Conservation (phyloP, 2,797 vertebrate species). For the Tokudaia tokunoshimensis region DNA sequence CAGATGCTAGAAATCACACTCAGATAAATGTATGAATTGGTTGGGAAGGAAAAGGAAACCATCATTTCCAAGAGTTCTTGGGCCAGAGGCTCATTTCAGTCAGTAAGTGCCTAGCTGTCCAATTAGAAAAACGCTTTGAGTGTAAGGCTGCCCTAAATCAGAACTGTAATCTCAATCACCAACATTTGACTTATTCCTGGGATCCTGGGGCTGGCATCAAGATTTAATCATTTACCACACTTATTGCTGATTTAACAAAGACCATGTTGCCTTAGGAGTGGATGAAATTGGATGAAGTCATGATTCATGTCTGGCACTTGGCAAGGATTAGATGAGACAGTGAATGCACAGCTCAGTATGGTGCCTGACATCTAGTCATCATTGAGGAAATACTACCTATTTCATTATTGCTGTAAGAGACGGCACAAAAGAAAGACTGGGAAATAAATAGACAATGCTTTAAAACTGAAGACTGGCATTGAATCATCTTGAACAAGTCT, state of each 20-base stretch:
- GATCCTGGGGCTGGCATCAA: not conserved
- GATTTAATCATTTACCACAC: slow-evolving; percentile 53
- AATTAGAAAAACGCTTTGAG: slow-evolving; percentile 14
- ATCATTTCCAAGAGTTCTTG: not conserved
- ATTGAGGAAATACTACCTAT: not conserved
- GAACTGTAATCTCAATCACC: not conserved
- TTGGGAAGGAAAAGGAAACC: not conserved
- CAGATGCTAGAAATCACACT: not conserved
- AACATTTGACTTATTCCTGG: slow-evolving; percentile 5
- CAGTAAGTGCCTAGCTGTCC: not conserved
- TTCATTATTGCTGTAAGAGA: not conserved
- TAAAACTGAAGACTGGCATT: not conserved
- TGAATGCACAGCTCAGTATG: not conserved
- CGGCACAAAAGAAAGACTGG: not conserved
- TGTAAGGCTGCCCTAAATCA: not conserved
- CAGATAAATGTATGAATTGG: not conserved
- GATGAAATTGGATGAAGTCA: not conserved
- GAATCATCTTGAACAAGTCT: not conserved
- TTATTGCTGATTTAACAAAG: not conserved
- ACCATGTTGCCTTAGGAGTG: not conserved
- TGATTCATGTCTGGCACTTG: not conserved
- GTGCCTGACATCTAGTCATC: not conserved
- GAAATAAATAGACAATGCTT: not conserved
- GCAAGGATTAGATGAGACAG: not conserved
- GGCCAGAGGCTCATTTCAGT: slow-evolving; percentile 5